Base-by-base conservation (phyloP, 2,888 invertebrate genomes). In the Watsonalla binaria region DNA sequence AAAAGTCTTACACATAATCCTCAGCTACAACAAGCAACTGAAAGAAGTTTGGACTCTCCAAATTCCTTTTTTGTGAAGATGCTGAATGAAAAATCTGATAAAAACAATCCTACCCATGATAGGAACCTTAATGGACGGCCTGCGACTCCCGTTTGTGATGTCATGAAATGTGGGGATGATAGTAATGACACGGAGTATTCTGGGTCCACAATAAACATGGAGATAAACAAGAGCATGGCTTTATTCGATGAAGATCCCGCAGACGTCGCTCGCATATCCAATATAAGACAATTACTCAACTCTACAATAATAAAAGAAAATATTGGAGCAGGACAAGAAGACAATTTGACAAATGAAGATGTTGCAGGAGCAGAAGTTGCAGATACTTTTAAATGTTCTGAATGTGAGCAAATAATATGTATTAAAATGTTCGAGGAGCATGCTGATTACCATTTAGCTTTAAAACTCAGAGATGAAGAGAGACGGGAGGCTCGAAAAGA, bases 391-490 rank as follows among this genome's bases (percentile, higher is more conserved):
- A 60, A 69, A 49, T 97, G 97, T 78, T 75, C 91, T 2, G 92
- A 94, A 70, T 97, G 97, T 81, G 90, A 91, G 6, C 92, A 92
- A 72, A 73, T 78, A 47, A 82, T 97, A 68, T 72, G 88, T 33
- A 63, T 85, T 5, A 86, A 92, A 73, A 92, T 93, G 57, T 78
- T 94, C 55, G 92, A 92, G 39, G 93, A 92, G 55, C 97, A 97
- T 80, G 81, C 92, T 11, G 97, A 96, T 77, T 94, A 92, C 69
- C 96, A 96, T 78, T 84, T 94, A 52, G 96, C 96, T 0, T 78
- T 94, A 55, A 92, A 93, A 62, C 74, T 96, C 8, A 92, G 93
- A 66, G 91, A 92, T 42, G 92, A 94, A 74, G 90, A 92, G 55
- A 84, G 92, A 52, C 70, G 79, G 54, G 65, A 70, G 56, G 64